Evolutionary conservation across 2,113 vertebrate species (phyloP).

Genomic region (Columba livia): DNA sequence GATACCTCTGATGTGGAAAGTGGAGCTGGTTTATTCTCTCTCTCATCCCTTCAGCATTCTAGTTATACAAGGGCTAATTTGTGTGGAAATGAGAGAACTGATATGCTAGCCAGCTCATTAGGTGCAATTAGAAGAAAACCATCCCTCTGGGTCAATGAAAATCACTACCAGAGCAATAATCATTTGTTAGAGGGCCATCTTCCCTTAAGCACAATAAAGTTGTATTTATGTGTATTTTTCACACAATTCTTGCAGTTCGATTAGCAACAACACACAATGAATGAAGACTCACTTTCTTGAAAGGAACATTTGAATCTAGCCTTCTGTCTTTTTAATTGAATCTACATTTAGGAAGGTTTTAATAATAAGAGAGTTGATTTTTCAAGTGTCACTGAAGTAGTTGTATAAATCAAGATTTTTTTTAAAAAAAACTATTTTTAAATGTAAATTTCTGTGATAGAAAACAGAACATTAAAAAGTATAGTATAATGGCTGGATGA

Average conservation of each 20-base stretch:
- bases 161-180: background rate
- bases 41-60: background rate
- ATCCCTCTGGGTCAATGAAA: background rate
- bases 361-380: background rate
- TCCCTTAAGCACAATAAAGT: background rate
- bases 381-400: background rate
- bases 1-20: background rate
- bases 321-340: background rate
- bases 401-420: background rate
- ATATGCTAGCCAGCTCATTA: slow-evolving; percentile 26
- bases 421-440: background rate
- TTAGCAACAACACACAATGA: background rate
- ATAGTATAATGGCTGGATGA: background rate
- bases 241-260: background rate
- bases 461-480: background rate
- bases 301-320: background rate
- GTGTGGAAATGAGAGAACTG: slow-evolving; percentile 5
- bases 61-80: slow-evolving; percentile 9
- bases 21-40: background rate
- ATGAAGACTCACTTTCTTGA: background rate
- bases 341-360: background rate
- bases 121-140: slow-evolving; percentile 11
- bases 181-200: background rate
- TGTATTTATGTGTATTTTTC: background rate
- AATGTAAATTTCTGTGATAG: background rate